Evolutionary conservation across 1,140 invertebrate genomes (phyloP).

Genomic region (Harlomillsia oculata): DNA sequence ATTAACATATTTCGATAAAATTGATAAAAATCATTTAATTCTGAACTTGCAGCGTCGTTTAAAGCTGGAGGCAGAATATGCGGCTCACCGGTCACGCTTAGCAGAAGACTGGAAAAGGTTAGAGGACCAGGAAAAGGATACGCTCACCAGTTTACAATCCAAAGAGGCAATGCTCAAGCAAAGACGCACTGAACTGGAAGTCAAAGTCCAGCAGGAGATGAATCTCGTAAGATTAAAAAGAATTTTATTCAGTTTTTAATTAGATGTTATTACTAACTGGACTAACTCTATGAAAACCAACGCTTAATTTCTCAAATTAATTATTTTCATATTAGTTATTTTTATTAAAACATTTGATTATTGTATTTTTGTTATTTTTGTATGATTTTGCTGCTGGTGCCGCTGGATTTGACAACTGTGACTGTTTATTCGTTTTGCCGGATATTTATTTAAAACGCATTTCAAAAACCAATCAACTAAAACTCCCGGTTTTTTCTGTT

Average conservation of each 20-base stretch:
- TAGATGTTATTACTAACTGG: neutral
- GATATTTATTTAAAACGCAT: too few relatives aligned
- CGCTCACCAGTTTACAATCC: conserved; percentile 42
- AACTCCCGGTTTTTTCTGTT: conserved; percentile 8
- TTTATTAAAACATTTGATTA: neutral
- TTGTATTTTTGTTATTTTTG: neutral
- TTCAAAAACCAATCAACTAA: too few relatives aligned
- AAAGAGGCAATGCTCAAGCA: conserved; percentile 45
- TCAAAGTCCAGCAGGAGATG: conserved; percentile 44
- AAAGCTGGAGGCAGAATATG: conserved; percentile 50
- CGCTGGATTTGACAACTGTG: neutral
- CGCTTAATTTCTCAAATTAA: neutral
- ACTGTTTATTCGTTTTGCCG: too few relatives aligned
- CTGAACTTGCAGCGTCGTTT: conserved; percentile 41
- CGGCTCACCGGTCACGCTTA: conserved; percentile 46
- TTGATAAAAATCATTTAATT: too few relatives aligned
- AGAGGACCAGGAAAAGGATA: conserved; percentile 45
- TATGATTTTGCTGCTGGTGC: neutral
- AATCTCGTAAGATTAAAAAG: conserved; percentile 29
- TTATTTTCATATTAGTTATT: neutral
- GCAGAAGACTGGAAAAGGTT: conserved; percentile 47
- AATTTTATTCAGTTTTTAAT: neutral
- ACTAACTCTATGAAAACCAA: neutral
- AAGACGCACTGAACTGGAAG: conserved; percentile 45
- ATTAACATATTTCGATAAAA: too few relatives aligned